phyloP scores from a whole-genome alignment of 2,888 invertebrate species.

The Pachycephus smyrnensis region DNA sequence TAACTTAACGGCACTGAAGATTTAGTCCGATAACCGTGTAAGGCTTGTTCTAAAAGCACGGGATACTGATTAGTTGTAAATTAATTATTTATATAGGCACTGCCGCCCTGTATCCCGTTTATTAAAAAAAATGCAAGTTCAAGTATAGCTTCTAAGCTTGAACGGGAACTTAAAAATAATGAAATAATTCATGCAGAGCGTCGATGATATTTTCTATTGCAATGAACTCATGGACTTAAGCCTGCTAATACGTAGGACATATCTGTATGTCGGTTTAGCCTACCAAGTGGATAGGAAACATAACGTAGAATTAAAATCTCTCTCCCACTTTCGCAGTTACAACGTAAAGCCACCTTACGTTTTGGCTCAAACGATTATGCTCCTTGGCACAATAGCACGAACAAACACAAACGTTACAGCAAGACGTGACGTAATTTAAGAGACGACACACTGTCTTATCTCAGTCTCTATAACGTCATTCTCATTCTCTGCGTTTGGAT shows the following conservation, averaged over 20 bases:
- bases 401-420: neutral
- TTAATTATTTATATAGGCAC: neutral
- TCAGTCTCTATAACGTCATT: conserved; percentile 52
- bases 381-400: conserved; percentile 41
- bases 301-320: conserved; percentile 34
- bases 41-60: neutral
- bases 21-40: neutral
- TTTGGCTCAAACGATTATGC: conserved; percentile 21
- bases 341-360: conserved; percentile 28
- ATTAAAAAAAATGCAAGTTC: neutral
- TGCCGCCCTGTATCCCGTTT: neutral
- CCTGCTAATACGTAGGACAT: neutral
- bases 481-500: conserved; percentile 55
- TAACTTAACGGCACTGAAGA: neutral
- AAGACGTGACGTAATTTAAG: conserved; percentile 33
- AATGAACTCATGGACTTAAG: neutral
- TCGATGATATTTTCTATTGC: neutral
- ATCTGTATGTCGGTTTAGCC: neutral
- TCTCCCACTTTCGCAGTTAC: conserved; percentile 37
- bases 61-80: neutral
- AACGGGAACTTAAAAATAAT: neutral
- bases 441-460: conserved; percentile 58
- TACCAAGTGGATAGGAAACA: neutral
- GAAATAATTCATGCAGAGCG: neutral
- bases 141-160: neutral